Conservation (phyloP, 2,888 invertebrate genomes). For the Philopedon plagiatum region DNA sequence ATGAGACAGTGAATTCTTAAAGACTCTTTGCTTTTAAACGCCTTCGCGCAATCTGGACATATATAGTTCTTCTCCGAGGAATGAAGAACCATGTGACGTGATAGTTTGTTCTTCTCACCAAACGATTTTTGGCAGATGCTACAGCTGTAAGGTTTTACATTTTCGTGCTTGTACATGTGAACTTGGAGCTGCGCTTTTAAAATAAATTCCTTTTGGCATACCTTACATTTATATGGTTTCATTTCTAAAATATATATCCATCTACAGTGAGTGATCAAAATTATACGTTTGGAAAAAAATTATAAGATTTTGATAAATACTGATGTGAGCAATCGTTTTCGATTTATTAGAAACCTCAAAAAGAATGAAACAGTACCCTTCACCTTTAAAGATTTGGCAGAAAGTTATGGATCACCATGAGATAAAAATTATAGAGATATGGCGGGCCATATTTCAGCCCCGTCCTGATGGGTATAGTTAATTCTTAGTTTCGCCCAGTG, state of each 20-base stretch:
- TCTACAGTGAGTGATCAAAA: too few species aligned
- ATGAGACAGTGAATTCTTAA: conserved; percentile 75
- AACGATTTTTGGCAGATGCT: conserved; percentile 78
- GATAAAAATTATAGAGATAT: too few species aligned
- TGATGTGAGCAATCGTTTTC: too few species aligned
- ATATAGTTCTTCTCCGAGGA: conserved; percentile 70
- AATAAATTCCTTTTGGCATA: conserved; percentile 76
- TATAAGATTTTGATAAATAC: too few species aligned
- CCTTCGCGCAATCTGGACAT: conserved; percentile 75
- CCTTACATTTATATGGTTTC: conserved; percentile 70
- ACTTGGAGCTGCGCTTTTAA: conserved; percentile 81
- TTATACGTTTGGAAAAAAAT: too few species aligned
- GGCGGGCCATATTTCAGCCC: too few species aligned
- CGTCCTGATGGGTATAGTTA: too few species aligned
- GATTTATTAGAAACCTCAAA: too few species aligned
- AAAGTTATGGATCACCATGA: too few species aligned
- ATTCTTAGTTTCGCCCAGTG: too few species aligned
- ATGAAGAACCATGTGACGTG: conserved; percentile 79
- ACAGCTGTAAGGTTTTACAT: conserved; percentile 75
- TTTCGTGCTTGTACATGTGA: conserved; percentile 78
- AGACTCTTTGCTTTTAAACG: conserved; percentile 74
- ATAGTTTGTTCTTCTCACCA: conserved; percentile 78
- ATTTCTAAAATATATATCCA: conserved; percentile 60
- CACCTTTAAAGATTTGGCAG: too few species aligned
- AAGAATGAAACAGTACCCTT: too few species aligned